Conservation (phyloP, 2,888 invertebrate genomes). For the Leptinotarsa rubiginosa region DNA sequence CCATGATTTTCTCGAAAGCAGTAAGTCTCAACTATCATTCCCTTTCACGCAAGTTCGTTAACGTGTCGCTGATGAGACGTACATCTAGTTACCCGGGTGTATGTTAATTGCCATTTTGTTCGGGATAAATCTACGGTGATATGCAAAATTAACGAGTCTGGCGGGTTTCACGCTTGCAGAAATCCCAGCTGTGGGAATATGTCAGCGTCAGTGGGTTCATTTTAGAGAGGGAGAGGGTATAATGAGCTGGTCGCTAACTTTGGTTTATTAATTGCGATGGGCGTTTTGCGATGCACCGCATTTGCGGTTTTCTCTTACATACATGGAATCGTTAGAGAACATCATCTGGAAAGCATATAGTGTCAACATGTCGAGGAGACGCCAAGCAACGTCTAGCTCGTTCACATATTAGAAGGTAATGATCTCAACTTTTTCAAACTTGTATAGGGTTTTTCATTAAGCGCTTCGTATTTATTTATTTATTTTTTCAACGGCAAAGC, state of each 20-base stretch:
- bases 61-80: constrained; percentile 5
- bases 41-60: background rate
- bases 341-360: no score
- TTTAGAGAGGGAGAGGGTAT: background rate
- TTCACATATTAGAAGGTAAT: no score
- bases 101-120: constrained; percentile 12
- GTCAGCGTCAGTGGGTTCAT: background rate
- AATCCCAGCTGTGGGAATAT: background rate
- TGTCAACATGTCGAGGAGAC: no score
- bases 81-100: background rate
- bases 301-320: no score
- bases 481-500: no score
- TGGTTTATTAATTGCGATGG: background rate
- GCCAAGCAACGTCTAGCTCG: no score
- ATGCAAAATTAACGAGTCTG: constrained; percentile 12
- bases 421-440: no score
- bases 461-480: no score
- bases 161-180: background rate
- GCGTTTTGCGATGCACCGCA: background rate
- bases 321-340: no score
- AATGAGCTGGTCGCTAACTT: background rate
- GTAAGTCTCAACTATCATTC: background rate
- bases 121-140: constrained; percentile 8
- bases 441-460: no score
- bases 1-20: background rate